Base-by-base conservation (phyloP, 2,113 vertebrate genomes). In the Psittacus erithacus region DNA sequence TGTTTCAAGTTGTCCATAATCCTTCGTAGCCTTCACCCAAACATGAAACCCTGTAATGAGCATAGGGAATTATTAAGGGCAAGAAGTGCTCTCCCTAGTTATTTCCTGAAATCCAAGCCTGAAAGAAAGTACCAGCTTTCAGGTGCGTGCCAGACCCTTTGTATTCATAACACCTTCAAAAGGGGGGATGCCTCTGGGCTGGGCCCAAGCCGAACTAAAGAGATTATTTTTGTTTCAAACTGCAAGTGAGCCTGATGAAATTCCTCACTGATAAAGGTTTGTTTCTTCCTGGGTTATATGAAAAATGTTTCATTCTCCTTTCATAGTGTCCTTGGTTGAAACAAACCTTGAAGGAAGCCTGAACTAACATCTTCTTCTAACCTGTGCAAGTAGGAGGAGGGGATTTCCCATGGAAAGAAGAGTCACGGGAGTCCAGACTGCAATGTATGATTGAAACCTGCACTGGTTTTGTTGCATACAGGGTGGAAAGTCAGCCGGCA, bases 51-150 rank as follows among this genome's bases (percentile, higher is more conserved):
- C 80, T 78, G 88, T 89, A 93, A 93, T 70, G 87, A 95, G 83
- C 81, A 95, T 2, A 78, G 59, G 57, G 95, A 96, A 83, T 87
- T 90, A 35, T 49, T 85, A 59, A 39, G 63, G 79, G 74, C 86
- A 94, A 94, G 82, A 96, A 95, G 60, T 81, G 65, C 69, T 96
- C 95, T 95, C 74, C 57, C 57, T 59, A 86, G 70, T 84, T 90
- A 95, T 91, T 97, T 97, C 97, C 96, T 97, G 97, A 97, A 98
- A 98, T 57, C 52, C 67, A 95, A 95, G 52, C 73, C 90, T 88
- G 41, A 89, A 83, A 95, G 86, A 93, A 71, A 78, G 62, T 60
- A 76, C 90, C 81, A 70, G 55, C 65, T 89, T 84, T 96, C 96
- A 97, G 95, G 95, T 96, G 93, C 60, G 65, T 46, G 67, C 88